These are phyloP conservation scores for Conistra vaccinii DNA, from an alignment of 2,888 invertebrate species.

Conservation along the genomic window DNA sequence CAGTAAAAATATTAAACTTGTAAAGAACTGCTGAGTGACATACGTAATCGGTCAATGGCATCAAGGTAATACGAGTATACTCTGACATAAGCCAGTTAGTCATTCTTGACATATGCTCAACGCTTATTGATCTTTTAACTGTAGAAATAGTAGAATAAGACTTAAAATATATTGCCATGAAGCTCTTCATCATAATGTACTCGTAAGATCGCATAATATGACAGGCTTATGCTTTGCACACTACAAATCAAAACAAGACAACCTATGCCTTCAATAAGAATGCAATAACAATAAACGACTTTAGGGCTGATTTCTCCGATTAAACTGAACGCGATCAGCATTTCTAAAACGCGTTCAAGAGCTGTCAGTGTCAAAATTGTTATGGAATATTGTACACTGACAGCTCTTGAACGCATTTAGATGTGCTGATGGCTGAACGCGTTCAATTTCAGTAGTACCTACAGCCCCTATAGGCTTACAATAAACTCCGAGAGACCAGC, in stretches of 20 bases:
- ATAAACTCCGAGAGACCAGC: background rate
- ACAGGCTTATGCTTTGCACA: background rate
- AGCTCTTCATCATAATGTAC: background rate
- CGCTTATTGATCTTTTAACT: background rate
- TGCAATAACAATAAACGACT: background rate
- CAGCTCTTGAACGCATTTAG: no score
- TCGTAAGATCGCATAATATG: background rate
- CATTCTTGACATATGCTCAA: conserved; percentile 7
- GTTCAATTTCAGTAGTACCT: no score
- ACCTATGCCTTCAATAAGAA: background rate
- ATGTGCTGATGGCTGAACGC: no score
- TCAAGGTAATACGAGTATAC: background rate
- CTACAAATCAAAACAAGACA: background rate
- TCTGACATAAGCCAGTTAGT: conserved; percentile 35
- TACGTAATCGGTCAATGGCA: conserved; percentile 40
- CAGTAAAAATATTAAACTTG: conserved; percentile 5
- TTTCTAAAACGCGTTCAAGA: no score
- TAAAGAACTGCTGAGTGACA: background rate
- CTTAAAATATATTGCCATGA: background rate
- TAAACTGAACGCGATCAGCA: no score
- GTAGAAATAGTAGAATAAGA: background rate
- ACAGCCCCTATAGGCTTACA: background rate
- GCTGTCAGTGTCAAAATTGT: no score
- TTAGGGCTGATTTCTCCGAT: no score
- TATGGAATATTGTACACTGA: no score